Conservation (phyloP, 2,797 vertebrate species). For the Sphaeramia orbicularis region DNA sequence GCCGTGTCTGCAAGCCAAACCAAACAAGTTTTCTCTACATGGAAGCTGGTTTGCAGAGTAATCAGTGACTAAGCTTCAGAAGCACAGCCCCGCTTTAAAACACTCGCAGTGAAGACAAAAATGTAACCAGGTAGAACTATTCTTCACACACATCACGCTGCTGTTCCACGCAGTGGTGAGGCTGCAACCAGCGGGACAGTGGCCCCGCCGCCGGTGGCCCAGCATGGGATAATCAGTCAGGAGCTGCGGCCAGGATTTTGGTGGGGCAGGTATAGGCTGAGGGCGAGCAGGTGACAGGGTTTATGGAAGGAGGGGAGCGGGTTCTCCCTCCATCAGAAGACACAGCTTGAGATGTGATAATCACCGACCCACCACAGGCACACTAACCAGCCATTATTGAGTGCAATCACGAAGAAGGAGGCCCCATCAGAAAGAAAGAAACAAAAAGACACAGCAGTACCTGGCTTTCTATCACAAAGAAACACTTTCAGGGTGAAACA, state of each 20-base stretch:
- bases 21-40: conserved; percentile 60
- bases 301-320: neutral
- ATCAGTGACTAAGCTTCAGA: conserved; percentile 53
- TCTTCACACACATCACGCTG: conserved; percentile 39
- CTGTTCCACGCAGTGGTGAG: neutral
- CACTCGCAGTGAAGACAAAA: conserved; percentile 34
- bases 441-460: conserved; percentile 51
- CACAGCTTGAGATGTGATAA: conserved; percentile 64
- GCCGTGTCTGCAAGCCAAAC: conserved; percentile 51
- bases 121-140: conserved; percentile 66
- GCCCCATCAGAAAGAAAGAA: conserved; percentile 37
- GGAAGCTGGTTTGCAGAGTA: conserved; percentile 33
- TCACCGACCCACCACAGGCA: conserved; percentile 57
- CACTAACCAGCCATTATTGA: conserved; percentile 67
- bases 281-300: conserved; percentile 49
- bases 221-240: conserved; percentile 66
- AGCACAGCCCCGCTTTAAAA: conserved; percentile 54
- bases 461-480: conserved; percentile 20
- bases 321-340: conserved; percentile 61
- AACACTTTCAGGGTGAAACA: conserved; percentile 2
- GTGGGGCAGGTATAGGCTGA: conserved; percentile 11
- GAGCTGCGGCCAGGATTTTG: conserved; percentile 36
- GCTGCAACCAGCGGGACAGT: conserved; percentile 36
- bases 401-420: conserved; percentile 73
- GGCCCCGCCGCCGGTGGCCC: conserved; percentile 29